phyloP scores from a whole-genome alignment of 2,113 vertebrate species.

The Tragelaphus strepsiceros region DNA sequence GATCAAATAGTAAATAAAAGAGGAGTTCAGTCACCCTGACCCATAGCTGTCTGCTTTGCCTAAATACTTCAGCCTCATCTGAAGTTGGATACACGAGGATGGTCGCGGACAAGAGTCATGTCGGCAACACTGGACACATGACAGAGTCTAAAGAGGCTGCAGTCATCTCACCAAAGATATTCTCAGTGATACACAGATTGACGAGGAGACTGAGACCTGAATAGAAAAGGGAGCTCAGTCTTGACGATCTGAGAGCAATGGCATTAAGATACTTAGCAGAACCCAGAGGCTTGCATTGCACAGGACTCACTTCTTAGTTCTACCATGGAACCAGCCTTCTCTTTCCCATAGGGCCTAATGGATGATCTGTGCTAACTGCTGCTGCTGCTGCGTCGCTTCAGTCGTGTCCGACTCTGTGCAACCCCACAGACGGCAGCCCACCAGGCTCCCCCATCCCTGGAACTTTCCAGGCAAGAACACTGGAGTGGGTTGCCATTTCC shows the following conservation, averaged over 20 bases:
- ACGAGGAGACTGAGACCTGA: background rate
- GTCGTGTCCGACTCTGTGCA: too few species aligned
- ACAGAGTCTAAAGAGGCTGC: background rate
- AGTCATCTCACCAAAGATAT: background rate
- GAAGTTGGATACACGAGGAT: background rate
- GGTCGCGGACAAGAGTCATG: background rate
- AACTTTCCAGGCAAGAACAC: too few species aligned
- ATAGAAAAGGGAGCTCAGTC: background rate
- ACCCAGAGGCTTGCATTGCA: background rate
- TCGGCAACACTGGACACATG: background rate
- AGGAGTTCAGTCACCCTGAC: background rate
- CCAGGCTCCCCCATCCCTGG: too few species aligned
- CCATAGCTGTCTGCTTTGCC: background rate
- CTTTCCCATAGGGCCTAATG: accelerated
- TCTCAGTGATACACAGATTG: background rate
- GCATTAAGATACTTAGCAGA: background rate
- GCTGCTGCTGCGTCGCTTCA: too few species aligned
- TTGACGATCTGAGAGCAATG: background rate
- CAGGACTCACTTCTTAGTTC: background rate
- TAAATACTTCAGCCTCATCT: background rate
- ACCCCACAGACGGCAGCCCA: too few species aligned
- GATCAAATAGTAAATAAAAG: too few species aligned
- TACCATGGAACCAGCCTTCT: background rate
- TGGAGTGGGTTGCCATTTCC: too few species aligned
- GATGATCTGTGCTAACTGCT: background rate